phyloP scores from a whole-genome alignment of 2,888 invertebrate species.

The Strigamia transsilvanica region DNA sequence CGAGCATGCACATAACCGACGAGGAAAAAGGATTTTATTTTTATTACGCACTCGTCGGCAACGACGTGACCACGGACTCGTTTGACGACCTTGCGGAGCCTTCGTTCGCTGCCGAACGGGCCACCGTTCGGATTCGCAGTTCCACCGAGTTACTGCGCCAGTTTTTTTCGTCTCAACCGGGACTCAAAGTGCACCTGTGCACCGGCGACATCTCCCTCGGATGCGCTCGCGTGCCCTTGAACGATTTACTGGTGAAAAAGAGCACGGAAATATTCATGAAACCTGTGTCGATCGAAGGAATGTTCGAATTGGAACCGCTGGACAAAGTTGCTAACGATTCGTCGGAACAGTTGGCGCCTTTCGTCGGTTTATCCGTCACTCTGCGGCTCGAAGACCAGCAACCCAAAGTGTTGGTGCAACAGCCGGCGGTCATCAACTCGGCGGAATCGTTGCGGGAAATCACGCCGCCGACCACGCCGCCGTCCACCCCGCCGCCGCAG shows the following conservation, averaged over 20 bases:
- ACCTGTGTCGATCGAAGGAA: constrained; percentile 62
- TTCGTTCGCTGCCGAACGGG: constrained; percentile 64
- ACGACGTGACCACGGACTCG: constrained; percentile 64
- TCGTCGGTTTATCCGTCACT: constrained; percentile 9
- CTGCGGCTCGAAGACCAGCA: constrained; percentile 21
- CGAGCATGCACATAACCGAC: constrained; percentile 60
- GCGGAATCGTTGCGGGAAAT: background rate
- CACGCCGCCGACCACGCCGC: background rate
- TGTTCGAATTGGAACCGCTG: constrained; percentile 36
- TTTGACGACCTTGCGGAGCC: constrained; percentile 64
- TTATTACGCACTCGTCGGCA: constrained; percentile 65
- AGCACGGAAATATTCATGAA: constrained; percentile 64
- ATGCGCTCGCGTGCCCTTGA: constrained; percentile 62
- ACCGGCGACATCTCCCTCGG: constrained; percentile 64
- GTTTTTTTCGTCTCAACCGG: constrained; percentile 63
- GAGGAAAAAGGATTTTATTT: constrained; percentile 63
- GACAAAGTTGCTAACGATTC: background rate
- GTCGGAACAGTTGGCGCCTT: background rate
- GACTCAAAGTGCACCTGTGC: constrained; percentile 64
- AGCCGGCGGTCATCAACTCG: constrained; percentile 12
- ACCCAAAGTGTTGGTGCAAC: constrained; percentile 7
- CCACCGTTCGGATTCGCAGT: constrained; percentile 64
- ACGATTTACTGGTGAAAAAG: constrained; percentile 61
- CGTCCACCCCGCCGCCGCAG: background rate
- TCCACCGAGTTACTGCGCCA: constrained; percentile 62